Conservation (phyloP, 2,888 invertebrate species). For the Halictus quadricinctus region DNA sequence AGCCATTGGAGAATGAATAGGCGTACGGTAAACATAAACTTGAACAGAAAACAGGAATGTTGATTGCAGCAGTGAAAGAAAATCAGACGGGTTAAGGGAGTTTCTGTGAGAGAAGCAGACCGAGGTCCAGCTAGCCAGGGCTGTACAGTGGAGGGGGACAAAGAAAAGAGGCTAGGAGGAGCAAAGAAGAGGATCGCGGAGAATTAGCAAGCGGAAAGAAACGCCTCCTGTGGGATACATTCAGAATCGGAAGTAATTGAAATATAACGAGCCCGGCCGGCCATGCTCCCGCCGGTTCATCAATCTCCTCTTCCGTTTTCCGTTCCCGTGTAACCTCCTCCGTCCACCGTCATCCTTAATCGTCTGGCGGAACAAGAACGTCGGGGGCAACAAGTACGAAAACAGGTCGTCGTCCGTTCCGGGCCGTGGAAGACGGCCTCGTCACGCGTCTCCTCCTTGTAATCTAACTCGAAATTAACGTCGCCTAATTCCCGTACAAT, state of each 20-base stretch:
- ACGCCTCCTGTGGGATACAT: conserved; percentile 1
- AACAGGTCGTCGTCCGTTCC: neutral
- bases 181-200: neutral
- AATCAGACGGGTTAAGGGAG: no score
- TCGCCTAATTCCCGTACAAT: conserved; percentile 76
- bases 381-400: conserved; percentile 2
- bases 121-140: neutral
- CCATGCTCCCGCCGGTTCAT: conserved; percentile 29
- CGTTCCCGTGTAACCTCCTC: neutral
- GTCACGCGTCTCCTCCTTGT: conserved; percentile 27
- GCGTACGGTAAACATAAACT: no score
- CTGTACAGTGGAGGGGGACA: neutral
- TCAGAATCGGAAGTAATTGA: conserved; percentile 9
- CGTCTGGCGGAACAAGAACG: conserved; percentile 1
- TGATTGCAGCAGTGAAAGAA: no score
- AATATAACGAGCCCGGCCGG: neutral
- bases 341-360: neutral
- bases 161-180: neutral
- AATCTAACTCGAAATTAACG: conserved; percentile 74
- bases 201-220: conserved; percentile 5
- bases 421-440: neutral
- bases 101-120: no score
- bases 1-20: no score
- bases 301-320: conserved; percentile 34
- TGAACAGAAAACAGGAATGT: no score